Conservation (phyloP, 2,113 vertebrate genomes). For the Cygnus atratus region DNA sequence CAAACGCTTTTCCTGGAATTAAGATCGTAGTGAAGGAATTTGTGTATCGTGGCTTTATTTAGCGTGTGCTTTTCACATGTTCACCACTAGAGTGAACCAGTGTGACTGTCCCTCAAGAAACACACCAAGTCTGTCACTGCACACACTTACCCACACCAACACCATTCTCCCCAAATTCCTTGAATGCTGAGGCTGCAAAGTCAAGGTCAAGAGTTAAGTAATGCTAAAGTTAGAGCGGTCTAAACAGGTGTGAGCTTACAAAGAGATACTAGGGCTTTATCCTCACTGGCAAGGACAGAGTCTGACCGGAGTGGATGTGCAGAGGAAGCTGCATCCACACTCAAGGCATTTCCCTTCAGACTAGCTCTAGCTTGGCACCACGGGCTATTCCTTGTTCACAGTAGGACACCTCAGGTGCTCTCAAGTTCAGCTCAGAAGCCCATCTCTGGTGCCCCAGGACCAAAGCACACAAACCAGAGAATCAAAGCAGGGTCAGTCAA, state of each 20-base stretch:
- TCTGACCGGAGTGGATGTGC: background rate
- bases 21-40: background rate
- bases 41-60: background rate
- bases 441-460: background rate
- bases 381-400: background rate
- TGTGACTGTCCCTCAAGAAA: background rate
- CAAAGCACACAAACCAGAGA: background rate
- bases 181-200: background rate
- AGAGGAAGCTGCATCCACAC: background rate
- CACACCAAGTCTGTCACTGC: accelerated
- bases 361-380: background rate
- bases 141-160: background rate
- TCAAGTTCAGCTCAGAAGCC: background rate
- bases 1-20: background rate
- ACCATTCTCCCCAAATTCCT: background rate
- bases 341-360: background rate
- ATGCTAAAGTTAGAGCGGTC: background rate
- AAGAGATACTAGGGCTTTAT: background rate
- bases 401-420: background rate
- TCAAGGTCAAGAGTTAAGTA: background rate
- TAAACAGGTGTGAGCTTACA: background rate
- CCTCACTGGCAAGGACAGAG: background rate
- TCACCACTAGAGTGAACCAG: background rate
- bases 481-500: background rate
- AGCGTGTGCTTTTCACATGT: background rate